Conservation (phyloP, 2,797 vertebrate genomes). For the Pelochelys cantorii region DNA sequence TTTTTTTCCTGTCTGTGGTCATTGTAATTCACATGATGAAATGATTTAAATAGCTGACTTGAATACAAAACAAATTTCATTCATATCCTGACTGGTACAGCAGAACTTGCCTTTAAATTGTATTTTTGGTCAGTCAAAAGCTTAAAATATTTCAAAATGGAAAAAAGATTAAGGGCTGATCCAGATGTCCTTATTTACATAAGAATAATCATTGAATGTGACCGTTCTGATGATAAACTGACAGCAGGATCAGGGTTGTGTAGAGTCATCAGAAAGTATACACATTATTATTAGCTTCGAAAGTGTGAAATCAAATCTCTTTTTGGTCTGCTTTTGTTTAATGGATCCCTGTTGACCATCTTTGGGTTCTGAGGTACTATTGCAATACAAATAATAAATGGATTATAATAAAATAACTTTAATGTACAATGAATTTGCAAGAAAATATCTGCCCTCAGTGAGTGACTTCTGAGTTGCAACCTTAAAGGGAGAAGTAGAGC, state of each 20-base stretch:
- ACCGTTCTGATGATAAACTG: neutral
- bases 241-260: neutral
- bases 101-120: constrained; percentile 27
- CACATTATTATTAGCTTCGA: neutral
- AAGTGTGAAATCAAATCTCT: neutral
- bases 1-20: constrained; percentile 22
- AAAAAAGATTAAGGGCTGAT: neutral
- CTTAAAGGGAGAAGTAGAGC: neutral
- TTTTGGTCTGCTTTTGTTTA: neutral
- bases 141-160: constrained; percentile 2
- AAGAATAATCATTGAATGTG: neutral
- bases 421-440: constrained; percentile 19
- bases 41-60: constrained; percentile 40
- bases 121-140: constrained; percentile 27
- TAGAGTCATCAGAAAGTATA: constrained; percentile 3
- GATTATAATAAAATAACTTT: neutral
- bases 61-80: constrained; percentile 34
- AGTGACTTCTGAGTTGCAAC: neutral
- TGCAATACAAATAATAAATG: neutral
- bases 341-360: neutral
- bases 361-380: neutral
- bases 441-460: neutral
- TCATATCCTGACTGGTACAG: constrained; percentile 1
- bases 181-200: neutral
- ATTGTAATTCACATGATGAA: constrained; percentile 48